Percentiles rank a stretch among this genome's conserved stretches.
These are phyloP conservation scores for Solen grandis DNA, from an alignment of 1,140 invertebrate species.

Conservation along the genomic window DNA sequence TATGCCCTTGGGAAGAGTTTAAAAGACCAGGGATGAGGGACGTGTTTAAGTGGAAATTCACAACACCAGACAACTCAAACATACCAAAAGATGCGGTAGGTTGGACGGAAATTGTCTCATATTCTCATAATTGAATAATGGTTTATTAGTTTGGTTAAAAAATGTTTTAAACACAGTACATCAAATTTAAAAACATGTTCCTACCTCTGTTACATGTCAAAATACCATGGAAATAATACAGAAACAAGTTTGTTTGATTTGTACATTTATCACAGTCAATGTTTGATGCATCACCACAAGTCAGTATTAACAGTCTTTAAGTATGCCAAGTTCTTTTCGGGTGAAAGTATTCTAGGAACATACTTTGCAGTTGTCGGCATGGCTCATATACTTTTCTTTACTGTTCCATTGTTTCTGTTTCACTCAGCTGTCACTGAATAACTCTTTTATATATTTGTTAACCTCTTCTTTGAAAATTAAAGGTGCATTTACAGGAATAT, in stretches of 20 bases:
- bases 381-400: too few species aligned
- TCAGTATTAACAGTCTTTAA: too few species aligned
- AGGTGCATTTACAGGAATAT: too few species aligned
- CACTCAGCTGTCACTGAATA: too few species aligned
- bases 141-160: neutral
- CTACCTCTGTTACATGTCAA: neutral
- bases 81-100: constrained; percentile 14
- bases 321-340: too few species aligned
- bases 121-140: neutral
- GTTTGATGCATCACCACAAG: too few species aligned
- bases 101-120: neutral
- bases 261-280: neutral
- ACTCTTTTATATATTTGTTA: too few species aligned
- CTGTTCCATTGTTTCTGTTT: too few species aligned
- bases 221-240: neutral
- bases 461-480: too few species aligned
- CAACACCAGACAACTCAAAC: neutral
- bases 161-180: too few species aligned
- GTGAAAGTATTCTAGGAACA: too few species aligned
- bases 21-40: neutral
- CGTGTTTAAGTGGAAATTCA: constrained; percentile 21
- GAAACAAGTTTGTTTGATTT: neutral
- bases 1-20: constrained; percentile 25
- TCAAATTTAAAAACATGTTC: neutral
- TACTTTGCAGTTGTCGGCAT: too few species aligned